phyloP scores from a whole-genome alignment of 53 echinoderm and acorn worm species.

The Patiria pectinifera region DNA sequence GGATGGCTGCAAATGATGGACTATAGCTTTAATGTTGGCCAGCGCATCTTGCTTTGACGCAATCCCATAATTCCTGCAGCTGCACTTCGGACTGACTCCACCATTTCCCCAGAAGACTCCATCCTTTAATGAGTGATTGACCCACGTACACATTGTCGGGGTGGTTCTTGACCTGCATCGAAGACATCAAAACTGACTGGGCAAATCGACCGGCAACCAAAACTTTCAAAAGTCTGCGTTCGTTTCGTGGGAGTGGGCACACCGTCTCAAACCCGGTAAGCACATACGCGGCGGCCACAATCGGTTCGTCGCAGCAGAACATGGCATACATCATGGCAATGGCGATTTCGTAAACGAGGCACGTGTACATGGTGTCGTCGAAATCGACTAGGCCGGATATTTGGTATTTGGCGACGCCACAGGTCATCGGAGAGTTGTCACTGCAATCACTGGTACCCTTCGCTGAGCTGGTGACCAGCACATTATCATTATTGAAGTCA shows the following conservation, averaged over 20 bases:
- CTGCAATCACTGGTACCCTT: not conserved
- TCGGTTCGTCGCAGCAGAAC: conserved; percentile 36
- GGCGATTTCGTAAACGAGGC: conserved; percentile 77
- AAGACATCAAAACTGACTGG: conserved; percentile 73
- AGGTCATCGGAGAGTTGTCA: not conserved
- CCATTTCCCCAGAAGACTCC: conserved; percentile 33
- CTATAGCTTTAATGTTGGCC: no score
- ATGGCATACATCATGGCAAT: conserved; percentile 78
- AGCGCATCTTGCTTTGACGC: not conserved
- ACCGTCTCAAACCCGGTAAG: conserved; percentile 69
- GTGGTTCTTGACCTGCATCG: conserved; percentile 8
- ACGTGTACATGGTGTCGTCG: conserved; percentile 68
- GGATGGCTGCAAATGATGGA: no score
- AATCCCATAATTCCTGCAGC: conserved; percentile 28
- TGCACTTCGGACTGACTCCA: conserved; percentile 20
- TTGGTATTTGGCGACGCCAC: not conserved
- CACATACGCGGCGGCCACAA: conserved; percentile 63
- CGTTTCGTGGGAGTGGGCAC: conserved; percentile 44
- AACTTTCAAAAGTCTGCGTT: conserved; percentile 59
- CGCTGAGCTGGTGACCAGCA: conserved; percentile 34
- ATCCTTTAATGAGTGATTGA: not conserved
- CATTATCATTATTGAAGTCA: conserved; percentile 79
- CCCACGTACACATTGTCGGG: conserved; percentile 25
- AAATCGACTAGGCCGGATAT: conserved; percentile 84
- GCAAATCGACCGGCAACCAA: conserved; percentile 70